Evolutionary conservation across 2,888 invertebrate species (phyloP).

Genomic region (Achlya flavicornis): DNA sequence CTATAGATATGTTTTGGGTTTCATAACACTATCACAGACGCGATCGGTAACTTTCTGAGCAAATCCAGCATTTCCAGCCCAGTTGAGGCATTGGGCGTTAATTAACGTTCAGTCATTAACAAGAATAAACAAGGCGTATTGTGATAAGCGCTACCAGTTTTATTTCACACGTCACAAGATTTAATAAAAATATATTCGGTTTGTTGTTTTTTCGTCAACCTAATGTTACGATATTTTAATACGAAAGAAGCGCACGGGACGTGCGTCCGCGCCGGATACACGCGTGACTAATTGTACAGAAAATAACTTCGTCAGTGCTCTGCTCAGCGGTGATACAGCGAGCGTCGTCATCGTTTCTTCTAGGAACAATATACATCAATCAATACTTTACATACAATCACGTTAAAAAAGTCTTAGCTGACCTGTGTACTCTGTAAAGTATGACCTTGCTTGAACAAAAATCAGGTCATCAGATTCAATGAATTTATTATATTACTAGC

Average conservation of each 20-base stretch:
- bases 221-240: conserved; percentile 21
- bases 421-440: conserved; percentile 12
- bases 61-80: conserved; percentile 8
- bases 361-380: conserved; percentile 50
- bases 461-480: not conserved
- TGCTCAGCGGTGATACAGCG: conserved; percentile 66
- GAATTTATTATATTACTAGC: too few species aligned
- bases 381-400: conserved; percentile 53
- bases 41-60: conserved; percentile 13
- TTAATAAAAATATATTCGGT: conserved; percentile 21
- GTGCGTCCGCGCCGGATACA: conserved; percentile 77
- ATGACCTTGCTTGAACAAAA: conserved; percentile 16
- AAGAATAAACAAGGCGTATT: conserved; percentile 24
- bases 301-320: conserved; percentile 79
- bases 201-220: conserved; percentile 23
- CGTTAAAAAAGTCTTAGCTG: conserved; percentile 19
- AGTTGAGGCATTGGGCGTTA: not conserved
- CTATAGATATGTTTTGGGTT: not conserved
- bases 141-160: conserved; percentile 24
- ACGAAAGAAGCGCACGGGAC: conserved; percentile 47
- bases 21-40: not conserved
- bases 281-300: conserved; percentile 82
- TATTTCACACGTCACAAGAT: conserved; percentile 16
- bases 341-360: conserved; percentile 74
- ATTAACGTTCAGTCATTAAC: conserved; percentile 16